Evolutionary conservation across 2,113 vertebrate species (phyloP), one percentile per base, ranked within the genome.

Genomic region (Meles meles): DNA sequence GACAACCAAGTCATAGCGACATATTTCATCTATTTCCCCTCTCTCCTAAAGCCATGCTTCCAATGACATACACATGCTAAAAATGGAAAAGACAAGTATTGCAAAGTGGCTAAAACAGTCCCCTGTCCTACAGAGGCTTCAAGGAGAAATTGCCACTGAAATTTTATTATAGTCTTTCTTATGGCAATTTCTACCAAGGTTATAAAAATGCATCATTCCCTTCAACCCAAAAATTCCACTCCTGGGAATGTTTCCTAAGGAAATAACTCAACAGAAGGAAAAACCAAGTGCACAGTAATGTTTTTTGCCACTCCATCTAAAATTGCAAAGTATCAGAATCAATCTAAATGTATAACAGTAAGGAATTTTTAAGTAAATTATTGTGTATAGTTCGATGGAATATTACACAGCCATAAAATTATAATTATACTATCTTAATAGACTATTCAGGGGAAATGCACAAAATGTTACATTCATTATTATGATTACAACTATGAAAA

Each of bases 141-240:
- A 96, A 98, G 95, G 92, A 97, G 74, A 97, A 94, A 76, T 42
- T 85, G 90, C 74, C 84, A 80, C 49, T 97, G 83, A 95, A 96
- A 84, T 98, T 90, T 94, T 94, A 97, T 93, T 84, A 79, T 79
- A 87, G 67, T 0, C 39, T 92, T 91, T 93, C 69, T 97, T 90
- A 76, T 31, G 63, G 37, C 92, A 94, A 57, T 93, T 96, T 95
- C 89, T 88, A 94, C 55, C 39, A 84, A 37, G 42, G 27, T 84
- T 84, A 87, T 97, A 98, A 96, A 97, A 96, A 93, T 96, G 34
- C 82, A 96, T 96, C 93, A 88, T 93, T 97, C 57, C 47, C 74
- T 94, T 92, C 74, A 44, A 95, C 83, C 86, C 87, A 49, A 74
- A 97, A 87, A 96, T 81, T 97, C 80, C 25, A 80, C 57, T 96